Evolutionary conservation across 2,113 vertebrate species (phyloP), one percentile per base, ranked within the genome.

Genomic region (Bufo gargarizans): DNA sequence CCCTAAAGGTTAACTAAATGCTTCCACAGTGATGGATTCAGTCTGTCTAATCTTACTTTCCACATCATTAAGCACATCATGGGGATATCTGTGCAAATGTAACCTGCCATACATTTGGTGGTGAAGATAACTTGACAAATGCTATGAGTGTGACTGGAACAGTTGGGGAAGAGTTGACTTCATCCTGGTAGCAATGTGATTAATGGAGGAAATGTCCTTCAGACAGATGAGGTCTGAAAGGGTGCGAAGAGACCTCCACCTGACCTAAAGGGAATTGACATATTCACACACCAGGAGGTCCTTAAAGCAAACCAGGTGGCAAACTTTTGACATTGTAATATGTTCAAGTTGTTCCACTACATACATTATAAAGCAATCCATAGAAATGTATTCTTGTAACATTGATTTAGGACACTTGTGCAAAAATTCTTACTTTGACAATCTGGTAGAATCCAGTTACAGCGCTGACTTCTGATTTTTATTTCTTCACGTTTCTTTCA

Each of bases 31-130:
- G 86, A 87, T 91, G 88, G 80, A 89, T 92, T 89, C 91, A 91
- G 81, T 89, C 86, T 81, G 89, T 88, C 67, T 82, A 91, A 87
- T 88, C 85, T 85, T 91, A 78, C 82, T 85, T 87, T 92, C 87
- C 14, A 83, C 74, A 77, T 91, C 89, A 88, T 90, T 91, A 91
- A 86, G 87, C 77, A 84, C 90, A 90, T 91, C 86, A 91, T 91
- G 49, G 13, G 33, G 61, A 47, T 77, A 69, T 89, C 59, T 84
- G 19, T 67, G 47, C 72, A 84, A 67, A 78, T 84, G 71, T 45
- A 89, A 78, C 59, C 63, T 78, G 72, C 81, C 87, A 78, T 65
- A 58, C n/a, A 55, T 78, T 89, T 77, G 58, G 8, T 88, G 45
- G 86, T 81, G 77, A 91, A 84, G 72, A 81, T 91, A 85, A 92